These are phyloP conservation scores for Channa argus DNA, from an alignment of 2,113 vertebrate genomes.

Conservation along the genomic window DNA sequence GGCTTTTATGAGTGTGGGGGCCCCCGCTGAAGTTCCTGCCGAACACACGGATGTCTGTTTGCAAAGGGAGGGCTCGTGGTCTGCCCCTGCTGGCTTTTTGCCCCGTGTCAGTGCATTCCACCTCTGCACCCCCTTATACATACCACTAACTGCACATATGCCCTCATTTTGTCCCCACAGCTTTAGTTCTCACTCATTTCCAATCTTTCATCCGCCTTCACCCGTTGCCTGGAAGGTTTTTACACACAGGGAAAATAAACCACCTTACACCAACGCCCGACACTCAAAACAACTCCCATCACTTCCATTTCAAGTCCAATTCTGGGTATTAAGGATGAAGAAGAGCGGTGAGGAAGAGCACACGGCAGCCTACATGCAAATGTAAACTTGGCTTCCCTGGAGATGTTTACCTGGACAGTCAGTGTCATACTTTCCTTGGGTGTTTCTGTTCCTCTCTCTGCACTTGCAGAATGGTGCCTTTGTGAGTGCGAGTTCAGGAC, in stretches of 20 bases:
- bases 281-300: slow-evolving; percentile 48
- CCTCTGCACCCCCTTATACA: slow-evolving; percentile 31
- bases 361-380: slow-evolving; percentile 39
- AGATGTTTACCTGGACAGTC: slow-evolving; percentile 78
- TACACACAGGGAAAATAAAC: slow-evolving; percentile 75
- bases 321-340: slow-evolving; percentile 42
- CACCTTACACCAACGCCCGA: slow-evolving; percentile 38
- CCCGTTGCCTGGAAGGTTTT: slow-evolving; percentile 75
- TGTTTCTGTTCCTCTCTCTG: slow-evolving; percentile 68
- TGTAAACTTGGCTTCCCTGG: slow-evolving; percentile 54
- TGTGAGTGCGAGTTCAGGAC: slow-evolving; percentile 61
- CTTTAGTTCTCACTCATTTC: slow-evolving; percentile 47
- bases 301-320: slow-evolving; percentile 32
- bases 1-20: slow-evolving; percentile 76
- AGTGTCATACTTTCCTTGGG: slow-evolving; percentile 73
- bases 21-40: slow-evolving; percentile 50
- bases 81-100: slow-evolving; percentile 50
- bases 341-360: slow-evolving; percentile 40
- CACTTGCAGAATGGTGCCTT: slow-evolving; percentile 74
- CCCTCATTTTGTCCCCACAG: slow-evolving; percentile 49
- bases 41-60: slow-evolving; percentile 72
- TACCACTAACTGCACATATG: slow-evolving; percentile 55
- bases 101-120: slow-evolving; percentile 36
- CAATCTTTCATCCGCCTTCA: slow-evolving; percentile 53
- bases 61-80: slow-evolving; percentile 51